Percentiles rank a stretch among this genome's conserved stretches.
These are phyloP conservation scores for Cydia splendana DNA, from an alignment of 1,140 invertebrate species.

Conservation along the genomic window DNA sequence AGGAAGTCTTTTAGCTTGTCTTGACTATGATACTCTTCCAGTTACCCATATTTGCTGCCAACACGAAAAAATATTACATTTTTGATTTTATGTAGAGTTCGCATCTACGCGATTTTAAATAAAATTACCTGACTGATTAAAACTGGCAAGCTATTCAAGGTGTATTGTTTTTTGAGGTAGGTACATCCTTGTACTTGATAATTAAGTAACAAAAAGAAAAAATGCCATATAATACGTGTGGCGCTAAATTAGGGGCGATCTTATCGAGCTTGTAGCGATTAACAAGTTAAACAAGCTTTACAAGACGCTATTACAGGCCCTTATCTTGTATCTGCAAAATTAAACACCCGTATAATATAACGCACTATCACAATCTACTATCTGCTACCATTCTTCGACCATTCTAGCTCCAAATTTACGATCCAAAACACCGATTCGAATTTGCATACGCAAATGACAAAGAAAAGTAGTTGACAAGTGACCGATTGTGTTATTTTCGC, in stretches of 20 bases:
- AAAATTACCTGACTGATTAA: no score
- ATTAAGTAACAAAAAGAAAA: neutral
- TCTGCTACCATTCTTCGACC: constrained; percentile 37
- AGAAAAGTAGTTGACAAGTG: constrained; percentile 60
- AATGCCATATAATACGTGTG: neutral
- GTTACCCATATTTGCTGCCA: no score
- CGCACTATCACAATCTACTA: constrained; percentile 58
- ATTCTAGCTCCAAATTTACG: constrained; percentile 58
- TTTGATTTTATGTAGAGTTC: no score
- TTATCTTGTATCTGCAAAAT: constrained; percentile 64
- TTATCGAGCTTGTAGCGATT: constrained; percentile 62
- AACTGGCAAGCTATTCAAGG: no score
- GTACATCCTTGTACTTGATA: neutral
- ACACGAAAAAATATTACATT: no score
- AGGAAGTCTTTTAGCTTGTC: no score
- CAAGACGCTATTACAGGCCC: constrained; percentile 50
- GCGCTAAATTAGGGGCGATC: constrained; percentile 44
- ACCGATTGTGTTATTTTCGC: constrained; percentile 69
- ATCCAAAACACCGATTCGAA: constrained; percentile 62
- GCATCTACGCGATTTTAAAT: no score
- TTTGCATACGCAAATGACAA: constrained; percentile 58
- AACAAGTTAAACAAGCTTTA: constrained; percentile 72
- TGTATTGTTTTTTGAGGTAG: no score
- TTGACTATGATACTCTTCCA: no score
- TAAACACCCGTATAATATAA: constrained; percentile 52